phyloP scores from a whole-genome alignment of 2,797 vertebrate genomes.

The Neoniphon sammara region DNA sequence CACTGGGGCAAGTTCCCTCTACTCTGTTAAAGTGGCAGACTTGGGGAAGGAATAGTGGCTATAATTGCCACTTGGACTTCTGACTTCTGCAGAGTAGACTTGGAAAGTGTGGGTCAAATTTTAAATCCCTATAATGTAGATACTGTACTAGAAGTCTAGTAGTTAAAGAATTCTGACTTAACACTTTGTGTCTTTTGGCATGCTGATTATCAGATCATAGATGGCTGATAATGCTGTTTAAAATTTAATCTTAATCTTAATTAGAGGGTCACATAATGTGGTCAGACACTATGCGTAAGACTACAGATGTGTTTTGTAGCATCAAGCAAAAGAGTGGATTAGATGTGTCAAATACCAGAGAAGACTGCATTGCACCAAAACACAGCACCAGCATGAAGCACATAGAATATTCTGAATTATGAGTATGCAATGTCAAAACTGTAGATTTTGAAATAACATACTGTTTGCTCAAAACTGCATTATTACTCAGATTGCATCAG shows the following conservation, averaged over 20 bases:
- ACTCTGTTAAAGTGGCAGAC: conserved; percentile 60
- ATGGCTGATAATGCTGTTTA: conserved; percentile 39
- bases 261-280: conserved; percentile 34
- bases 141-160: conserved; percentile 17
- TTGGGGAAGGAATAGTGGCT: conserved; percentile 48
- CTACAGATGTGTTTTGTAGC: conserved; percentile 2
- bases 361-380: conserved; percentile 49
- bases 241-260: conserved; percentile 22
- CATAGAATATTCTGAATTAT: not conserved
- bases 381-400: conserved; percentile 13
- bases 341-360: conserved; percentile 19
- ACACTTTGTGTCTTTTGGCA: conserved; percentile 36
- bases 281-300: conserved; percentile 28
- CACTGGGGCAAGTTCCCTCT: conserved; percentile 68
- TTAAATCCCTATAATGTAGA: conserved; percentile 38
- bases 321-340: conserved; percentile 6
- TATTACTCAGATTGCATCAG: not conserved
- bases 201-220: conserved; percentile 49
- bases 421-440: not conserved
- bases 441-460: not conserved
- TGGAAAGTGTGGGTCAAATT: conserved; percentile 61
- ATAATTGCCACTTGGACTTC: conserved; percentile 65
- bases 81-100: conserved; percentile 53
- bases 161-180: conserved; percentile 1
- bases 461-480: not conserved